These are phyloP conservation scores for Drosophila rufa DNA, from an alignment of 1,140 invertebrate species.

Conservation along the genomic window DNA sequence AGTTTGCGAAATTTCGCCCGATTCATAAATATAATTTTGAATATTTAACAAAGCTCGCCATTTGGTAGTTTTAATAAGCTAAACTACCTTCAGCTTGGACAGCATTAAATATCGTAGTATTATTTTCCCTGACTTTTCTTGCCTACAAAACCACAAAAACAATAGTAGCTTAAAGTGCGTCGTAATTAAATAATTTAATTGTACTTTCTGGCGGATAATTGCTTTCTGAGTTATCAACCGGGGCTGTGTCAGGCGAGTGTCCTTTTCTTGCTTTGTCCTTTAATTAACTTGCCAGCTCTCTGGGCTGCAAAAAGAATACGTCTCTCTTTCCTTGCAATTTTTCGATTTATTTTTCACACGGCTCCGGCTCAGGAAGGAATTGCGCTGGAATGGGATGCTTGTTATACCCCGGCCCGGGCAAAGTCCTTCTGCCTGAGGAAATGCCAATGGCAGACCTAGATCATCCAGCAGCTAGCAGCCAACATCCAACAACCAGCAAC, in stretches of 20 bases:
- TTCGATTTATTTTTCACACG: conserved; percentile 18
- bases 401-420: conserved; percentile 7
- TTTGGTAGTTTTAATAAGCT: too few relatives aligned
- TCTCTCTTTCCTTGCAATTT: background rate
- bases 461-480: conserved; percentile 21
- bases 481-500: background rate
- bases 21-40: background rate
- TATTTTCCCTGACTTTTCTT: too few relatives aligned
- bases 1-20: background rate
- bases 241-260: background rate
- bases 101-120: too few relatives aligned
- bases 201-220: background rate
- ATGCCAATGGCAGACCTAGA: conserved; percentile 37
- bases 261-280: background rate
- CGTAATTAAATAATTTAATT: conserved; percentile 9
- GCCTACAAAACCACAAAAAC: too few relatives aligned
- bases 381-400: conserved; percentile 9
- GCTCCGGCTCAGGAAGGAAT: conserved; percentile 9
- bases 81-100: too few relatives aligned
- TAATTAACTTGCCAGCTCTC: conserved; percentile 12
- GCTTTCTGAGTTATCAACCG: background rate
- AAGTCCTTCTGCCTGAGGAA: conserved; percentile 31
- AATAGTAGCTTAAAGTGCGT: background rate
- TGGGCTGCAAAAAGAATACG: background rate
- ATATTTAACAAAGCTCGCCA: background rate